Conservation (phyloP, 2,888 invertebrate genomes). For the Tenthredo notha region DNA sequence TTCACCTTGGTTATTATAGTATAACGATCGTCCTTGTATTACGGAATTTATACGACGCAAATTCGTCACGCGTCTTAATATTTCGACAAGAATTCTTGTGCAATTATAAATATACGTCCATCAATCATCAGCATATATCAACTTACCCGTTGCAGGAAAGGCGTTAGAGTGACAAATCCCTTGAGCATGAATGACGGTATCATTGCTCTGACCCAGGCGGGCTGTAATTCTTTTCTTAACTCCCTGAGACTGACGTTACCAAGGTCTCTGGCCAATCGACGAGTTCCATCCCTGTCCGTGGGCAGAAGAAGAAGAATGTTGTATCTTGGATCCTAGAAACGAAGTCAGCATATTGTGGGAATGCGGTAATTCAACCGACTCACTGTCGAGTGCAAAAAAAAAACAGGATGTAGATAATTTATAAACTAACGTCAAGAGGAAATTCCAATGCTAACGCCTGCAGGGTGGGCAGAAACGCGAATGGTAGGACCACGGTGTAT, state of each 20-base stretch:
- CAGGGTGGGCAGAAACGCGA: constrained; percentile 86
- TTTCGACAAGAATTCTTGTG: not conserved
- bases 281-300: constrained; percentile 81
- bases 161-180: constrained; percentile 90
- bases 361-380: constrained; percentile 17
- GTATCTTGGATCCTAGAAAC: constrained; percentile 81
- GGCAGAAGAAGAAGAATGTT: constrained; percentile 88
- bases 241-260: constrained; percentile 83
- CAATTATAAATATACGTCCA: not conserved
- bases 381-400: not conserved
- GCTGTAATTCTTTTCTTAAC: constrained; percentile 85
- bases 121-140: not conserved
- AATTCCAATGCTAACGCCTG: constrained; percentile 87
- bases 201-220: constrained; percentile 87
- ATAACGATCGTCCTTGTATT: not conserved
- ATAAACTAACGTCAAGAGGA: constrained; percentile 88
- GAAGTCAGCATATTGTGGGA: not conserved
- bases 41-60: not conserved
- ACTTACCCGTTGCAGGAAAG: constrained; percentile 89
- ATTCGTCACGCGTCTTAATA: not conserved
- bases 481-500: constrained; percentile 89
- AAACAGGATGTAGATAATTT: constrained; percentile 40
- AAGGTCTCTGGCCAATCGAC: constrained; percentile 84
- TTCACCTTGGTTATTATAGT: constrained; percentile 12
- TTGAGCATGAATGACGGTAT: constrained; percentile 91